Percentiles rank a stretch among this genome's conserved stretches.
Conservation (phyloP, 2,797 vertebrate genomes). For the Dendrocincla fuliginosa region DNA sequence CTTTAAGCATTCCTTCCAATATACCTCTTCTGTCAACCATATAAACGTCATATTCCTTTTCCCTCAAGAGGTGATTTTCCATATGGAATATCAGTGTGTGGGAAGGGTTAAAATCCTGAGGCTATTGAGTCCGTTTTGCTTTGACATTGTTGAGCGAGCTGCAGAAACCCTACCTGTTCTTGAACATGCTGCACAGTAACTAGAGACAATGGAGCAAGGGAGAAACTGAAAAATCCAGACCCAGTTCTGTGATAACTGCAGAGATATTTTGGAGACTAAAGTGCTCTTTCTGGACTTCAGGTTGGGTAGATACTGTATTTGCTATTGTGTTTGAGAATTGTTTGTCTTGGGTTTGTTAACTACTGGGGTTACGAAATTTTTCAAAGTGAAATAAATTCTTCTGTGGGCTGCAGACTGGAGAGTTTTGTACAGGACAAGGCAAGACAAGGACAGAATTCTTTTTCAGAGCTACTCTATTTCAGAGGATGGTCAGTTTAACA, state of each 20-base stretch:
- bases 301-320: background rate
- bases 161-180: background rate
- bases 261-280: background rate
- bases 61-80: background rate
- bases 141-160: background rate
- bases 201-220: background rate
- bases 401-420: background rate
- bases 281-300: background rate
- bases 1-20: background rate
- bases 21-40: background rate
- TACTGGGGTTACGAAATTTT: background rate
- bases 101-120: slow-evolving; percentile 22
- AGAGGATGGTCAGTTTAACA: background rate
- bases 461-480: background rate
- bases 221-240: slow-evolving; percentile 1
- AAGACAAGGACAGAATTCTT: background rate
- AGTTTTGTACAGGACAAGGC: background rate
- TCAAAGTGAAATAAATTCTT: background rate
- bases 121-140: background rate
- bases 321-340: background rate
- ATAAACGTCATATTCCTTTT: background rate
- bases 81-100: background rate
- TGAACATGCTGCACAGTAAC: background rate
- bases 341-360: background rate
- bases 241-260: background rate